These are phyloP conservation scores for Tetramorium simillimum DNA, from an alignment of 1,140 invertebrate genomes.

Conservation along the genomic window DNA sequence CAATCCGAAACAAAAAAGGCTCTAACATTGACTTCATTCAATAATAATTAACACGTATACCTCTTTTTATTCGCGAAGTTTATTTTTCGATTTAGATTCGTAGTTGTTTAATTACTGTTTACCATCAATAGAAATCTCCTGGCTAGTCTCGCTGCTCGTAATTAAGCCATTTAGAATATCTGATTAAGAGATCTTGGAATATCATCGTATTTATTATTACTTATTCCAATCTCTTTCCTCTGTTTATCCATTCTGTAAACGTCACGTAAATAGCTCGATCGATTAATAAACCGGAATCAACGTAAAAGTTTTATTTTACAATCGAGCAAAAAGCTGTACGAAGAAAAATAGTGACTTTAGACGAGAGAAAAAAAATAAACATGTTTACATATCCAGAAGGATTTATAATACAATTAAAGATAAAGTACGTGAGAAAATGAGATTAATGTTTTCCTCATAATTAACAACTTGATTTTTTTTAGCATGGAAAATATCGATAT, in stretches of 20 bases:
- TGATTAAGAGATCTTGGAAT: neutral
- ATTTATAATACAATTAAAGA: neutral
- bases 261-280: neutral
- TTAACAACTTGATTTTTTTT: neutral
- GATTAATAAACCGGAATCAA: slow-evolving; percentile 18
- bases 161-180: slow-evolving; percentile 3
- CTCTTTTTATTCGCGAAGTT: neutral
- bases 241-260: neutral
- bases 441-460: neutral
- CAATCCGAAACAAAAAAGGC: slow-evolving; percentile 44
- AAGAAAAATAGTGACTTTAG: neutral
- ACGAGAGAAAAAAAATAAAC: neutral
- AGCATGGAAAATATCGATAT: neutral
- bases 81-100: neutral
- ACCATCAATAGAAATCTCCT: neutral
- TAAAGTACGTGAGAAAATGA: neutral
- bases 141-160: neutral
- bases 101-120: neutral
- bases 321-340: neutral
- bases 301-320: slow-evolving; percentile 2
- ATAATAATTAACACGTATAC: slow-evolving; percentile 3
- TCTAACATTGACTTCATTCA: slow-evolving; percentile 21
- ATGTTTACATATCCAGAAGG: neutral
- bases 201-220: neutral
- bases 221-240: neutral